Percentiles rank a stretch among this genome's conserved stretches.
These are phyloP conservation scores for Brachirus orientalis DNA, from an alignment of 2,113 vertebrate species.

Conservation along the genomic window DNA sequence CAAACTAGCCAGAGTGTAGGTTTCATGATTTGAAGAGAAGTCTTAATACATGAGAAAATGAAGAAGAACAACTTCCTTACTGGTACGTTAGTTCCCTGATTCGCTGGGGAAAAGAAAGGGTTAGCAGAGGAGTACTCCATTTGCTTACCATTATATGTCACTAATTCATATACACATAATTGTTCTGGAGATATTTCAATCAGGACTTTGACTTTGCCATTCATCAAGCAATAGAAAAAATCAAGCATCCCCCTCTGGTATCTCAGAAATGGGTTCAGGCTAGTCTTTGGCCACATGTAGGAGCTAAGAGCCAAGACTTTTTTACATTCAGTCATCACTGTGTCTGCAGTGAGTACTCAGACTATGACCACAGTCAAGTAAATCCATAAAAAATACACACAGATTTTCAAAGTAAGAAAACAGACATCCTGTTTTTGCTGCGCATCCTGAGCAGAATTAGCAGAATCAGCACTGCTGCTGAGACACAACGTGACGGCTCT, in stretches of 20 bases:
- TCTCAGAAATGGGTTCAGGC: slow-evolving; percentile 1
- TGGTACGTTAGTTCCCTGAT: too few species aligned
- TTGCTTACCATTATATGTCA: too few species aligned
- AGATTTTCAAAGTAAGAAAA: slow-evolving; percentile 13
- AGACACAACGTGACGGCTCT: slow-evolving; percentile 47
- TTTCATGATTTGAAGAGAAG: too few species aligned
- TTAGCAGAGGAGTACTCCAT: too few species aligned
- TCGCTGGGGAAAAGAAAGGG: too few species aligned
- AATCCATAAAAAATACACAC: slow-evolving; percentile 7
- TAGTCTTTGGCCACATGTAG: slow-evolving; percentile 5
- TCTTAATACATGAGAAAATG: too few species aligned
- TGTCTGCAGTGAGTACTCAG: slow-evolving; percentile 23
- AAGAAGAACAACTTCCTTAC: too few species aligned
- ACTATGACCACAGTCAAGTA: slow-evolving; percentile 17
- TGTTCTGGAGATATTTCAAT: not conserved
- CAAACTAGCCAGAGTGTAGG: too few species aligned
- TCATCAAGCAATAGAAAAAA: not conserved
- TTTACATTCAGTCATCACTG: slow-evolving; percentile 1
- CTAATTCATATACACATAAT: too few species aligned
- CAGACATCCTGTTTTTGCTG: slow-evolving; percentile 1
- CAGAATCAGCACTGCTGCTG: slow-evolving; percentile 59
- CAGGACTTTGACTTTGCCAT: not conserved
- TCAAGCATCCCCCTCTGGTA: not conserved
- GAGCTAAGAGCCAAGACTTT: slow-evolving; percentile 2
- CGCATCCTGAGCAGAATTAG: slow-evolving; percentile 63